Conservation (phyloP, 2,113 vertebrate species). For the Nicator chloris region DNA sequence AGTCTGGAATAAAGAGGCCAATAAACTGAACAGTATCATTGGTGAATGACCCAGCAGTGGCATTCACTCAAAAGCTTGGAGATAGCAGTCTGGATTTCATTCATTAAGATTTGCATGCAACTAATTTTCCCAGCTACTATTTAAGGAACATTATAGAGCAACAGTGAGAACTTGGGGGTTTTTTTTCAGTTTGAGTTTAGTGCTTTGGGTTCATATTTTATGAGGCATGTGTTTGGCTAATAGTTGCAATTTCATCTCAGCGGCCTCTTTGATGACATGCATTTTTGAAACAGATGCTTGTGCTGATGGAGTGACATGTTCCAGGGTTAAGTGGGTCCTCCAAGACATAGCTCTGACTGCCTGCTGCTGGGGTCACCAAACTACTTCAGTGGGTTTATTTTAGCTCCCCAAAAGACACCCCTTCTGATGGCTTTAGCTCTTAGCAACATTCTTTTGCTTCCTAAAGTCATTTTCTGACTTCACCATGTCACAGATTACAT, state of each 20-base stretch:
- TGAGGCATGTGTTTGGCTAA: neutral
- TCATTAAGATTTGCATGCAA: neutral
- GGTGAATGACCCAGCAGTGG: neutral
- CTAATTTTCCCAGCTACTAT: neutral
- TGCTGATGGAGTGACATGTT: neutral
- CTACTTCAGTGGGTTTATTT: neutral
- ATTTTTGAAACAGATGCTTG: conserved; percentile 1
- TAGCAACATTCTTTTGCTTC: neutral
- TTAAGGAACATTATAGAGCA: neutral
- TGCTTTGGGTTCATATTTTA: neutral
- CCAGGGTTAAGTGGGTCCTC: neutral
- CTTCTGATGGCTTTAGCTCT: neutral
- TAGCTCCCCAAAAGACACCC: neutral
- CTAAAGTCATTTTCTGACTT: neutral
- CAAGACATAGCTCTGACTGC: neutral
- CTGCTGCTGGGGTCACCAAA: neutral
- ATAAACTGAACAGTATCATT: neutral
- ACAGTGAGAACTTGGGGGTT: neutral
- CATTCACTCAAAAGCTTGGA: neutral
- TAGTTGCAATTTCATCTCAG: neutral
- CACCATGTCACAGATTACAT: neutral
- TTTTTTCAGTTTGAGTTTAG: neutral
- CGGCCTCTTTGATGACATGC: neutral
- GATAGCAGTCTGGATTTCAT: neutral
- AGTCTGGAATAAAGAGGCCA: neutral